Conservation (phyloP, 2,888 invertebrate genomes). For the Hybos culiciformis region DNA sequence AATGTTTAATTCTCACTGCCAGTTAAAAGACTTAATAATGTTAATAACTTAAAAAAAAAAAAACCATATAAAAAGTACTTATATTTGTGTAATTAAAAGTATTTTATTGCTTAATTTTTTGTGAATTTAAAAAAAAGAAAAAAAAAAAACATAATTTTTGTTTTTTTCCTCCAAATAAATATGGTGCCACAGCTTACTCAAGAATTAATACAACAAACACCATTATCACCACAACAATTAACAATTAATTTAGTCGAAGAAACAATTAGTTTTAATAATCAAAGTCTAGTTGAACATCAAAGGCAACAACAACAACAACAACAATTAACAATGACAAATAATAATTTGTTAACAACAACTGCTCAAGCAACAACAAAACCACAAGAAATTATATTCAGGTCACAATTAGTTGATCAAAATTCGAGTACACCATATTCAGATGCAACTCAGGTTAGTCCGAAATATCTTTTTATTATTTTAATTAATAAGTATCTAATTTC, state of each 20-base stretch:
- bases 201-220: constrained; percentile 20
- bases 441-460: constrained; percentile 78
- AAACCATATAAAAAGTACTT: too few species aligned
- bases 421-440: constrained; percentile 94
- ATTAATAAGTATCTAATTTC: not conserved
- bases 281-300: constrained; percentile 13
- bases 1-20: too few species aligned
- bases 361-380: not conserved
- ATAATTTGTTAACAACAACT: not conserved
- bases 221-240: constrained; percentile 15
- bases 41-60: too few species aligned
- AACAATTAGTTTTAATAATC: constrained; percentile 2
- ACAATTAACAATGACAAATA: constrained; percentile 5
- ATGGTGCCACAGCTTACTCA: constrained; percentile 27
- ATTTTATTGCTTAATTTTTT: too few species aligned
- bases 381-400: constrained; percentile 59
- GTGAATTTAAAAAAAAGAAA: not conserved
- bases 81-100: too few species aligned
- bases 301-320: constrained; percentile 7
- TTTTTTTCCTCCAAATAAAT: constrained; percentile 9
- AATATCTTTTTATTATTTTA: constrained; percentile 7
- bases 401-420: constrained; percentile 77
- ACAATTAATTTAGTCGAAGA: not conserved
- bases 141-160: not conserved
- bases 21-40: too few species aligned